A percentile compares a stretch with the other conserved stretches of the same genome.
These are phyloP conservation scores for Hydropsyche betteni DNA, from an alignment of 2,888 invertebrate genomes.

Conservation along the genomic window DNA sequence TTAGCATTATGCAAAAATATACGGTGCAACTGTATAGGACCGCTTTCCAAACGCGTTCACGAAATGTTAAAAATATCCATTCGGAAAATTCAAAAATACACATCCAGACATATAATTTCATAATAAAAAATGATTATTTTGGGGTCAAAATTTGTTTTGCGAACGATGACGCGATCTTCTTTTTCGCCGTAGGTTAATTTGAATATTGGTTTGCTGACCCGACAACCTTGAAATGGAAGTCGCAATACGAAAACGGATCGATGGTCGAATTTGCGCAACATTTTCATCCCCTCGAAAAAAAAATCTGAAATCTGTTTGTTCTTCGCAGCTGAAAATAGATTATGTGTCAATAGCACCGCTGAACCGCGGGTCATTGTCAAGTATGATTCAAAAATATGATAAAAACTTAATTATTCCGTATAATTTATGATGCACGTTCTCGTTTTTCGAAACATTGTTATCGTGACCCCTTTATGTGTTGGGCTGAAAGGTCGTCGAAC, in stretches of 20 bases:
- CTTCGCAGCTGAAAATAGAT: neutral
- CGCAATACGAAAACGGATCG: neutral
- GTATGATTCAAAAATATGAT: slow-evolving; percentile 29
- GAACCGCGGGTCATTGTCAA: slow-evolving; percentile 20
- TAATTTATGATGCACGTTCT: neutral
- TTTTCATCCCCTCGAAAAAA: neutral
- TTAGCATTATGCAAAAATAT: neutral
- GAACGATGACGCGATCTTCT: slow-evolving; percentile 26
- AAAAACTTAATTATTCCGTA: neutral
- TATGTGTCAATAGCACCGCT: slow-evolving; percentile 24
- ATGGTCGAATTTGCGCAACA: neutral
- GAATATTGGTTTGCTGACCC: slow-evolving; percentile 52
- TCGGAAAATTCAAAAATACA: no score
- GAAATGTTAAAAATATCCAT: no score
- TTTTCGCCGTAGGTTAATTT: slow-evolving; percentile 25
- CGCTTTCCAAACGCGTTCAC: neutral
- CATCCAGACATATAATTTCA: no score
- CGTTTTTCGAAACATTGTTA: neutral
- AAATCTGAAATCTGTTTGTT: no score
- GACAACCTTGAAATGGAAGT: slow-evolving; percentile 52
- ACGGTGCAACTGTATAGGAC: slow-evolving; percentile 7
- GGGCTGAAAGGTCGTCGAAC: no score
- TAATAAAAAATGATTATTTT: neutral
- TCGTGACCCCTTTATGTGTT: slow-evolving; percentile 1
- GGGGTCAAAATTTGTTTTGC: slow-evolving; percentile 39